These are phyloP conservation scores for Nemapogon koenigi DNA, from an alignment of 2,888 invertebrate genomes.

Conservation along the genomic window DNA sequence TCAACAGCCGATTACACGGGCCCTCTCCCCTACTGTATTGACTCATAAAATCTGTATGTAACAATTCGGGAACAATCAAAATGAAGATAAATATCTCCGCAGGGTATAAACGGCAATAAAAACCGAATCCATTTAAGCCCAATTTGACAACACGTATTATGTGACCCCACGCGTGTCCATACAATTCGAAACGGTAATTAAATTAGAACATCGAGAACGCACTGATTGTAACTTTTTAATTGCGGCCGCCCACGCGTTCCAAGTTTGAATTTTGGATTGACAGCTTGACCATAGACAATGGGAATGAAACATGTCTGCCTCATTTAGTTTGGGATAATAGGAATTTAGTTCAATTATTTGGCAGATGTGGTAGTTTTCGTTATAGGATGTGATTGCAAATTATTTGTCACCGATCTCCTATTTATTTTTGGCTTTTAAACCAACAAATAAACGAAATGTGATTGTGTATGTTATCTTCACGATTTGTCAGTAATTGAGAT, in stretches of 20 bases:
- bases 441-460: too few relatives aligned
- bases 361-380: too few relatives aligned
- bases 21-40: conserved; percentile 40
- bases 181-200: conserved; percentile 16
- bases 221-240: conserved; percentile 23
- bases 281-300: conserved; percentile 25
- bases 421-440: too few relatives aligned
- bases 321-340: neutral
- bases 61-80: conserved; percentile 42
- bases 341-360: neutral
- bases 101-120: conserved; percentile 49
- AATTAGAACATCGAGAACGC: conserved; percentile 25
- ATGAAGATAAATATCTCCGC: conserved; percentile 59
- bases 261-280: conserved; percentile 23
- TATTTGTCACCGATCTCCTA: too few relatives aligned
- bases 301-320: conserved; percentile 12
- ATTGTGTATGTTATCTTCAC: too few relatives aligned
- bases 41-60: conserved; percentile 54
- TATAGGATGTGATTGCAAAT: too few relatives aligned
- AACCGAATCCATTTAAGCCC: conserved; percentile 55
- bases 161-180: conserved; percentile 3
- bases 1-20: conserved; percentile 36
- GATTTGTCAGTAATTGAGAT: too few relatives aligned
- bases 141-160: conserved; percentile 53
- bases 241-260: conserved; percentile 43